Evolutionary conservation across 1,140 invertebrate genomes (phyloP).

Genomic region (Papilio polyxenes): DNA sequence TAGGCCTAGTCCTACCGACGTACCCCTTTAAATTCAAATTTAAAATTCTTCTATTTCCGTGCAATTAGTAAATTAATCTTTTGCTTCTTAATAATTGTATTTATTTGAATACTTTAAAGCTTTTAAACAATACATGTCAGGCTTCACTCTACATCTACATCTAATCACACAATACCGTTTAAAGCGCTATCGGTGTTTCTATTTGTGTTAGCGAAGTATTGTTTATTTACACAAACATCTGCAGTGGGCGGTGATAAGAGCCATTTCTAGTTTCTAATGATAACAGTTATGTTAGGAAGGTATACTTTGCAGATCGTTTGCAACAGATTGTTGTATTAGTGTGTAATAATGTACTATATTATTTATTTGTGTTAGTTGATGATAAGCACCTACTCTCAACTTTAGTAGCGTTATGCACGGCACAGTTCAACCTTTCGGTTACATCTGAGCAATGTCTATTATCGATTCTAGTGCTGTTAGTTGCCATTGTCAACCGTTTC

Average conservation of each 20-base stretch:
- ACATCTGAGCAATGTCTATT: too few species aligned
- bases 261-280: background rate
- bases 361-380: background rate
- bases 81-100: too few species aligned
- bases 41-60: too few species aligned
- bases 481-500: too few species aligned
- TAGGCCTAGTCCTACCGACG: too few species aligned
- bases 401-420: too few species aligned
- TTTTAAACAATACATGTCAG: background rate
- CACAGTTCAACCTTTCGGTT: too few species aligned
- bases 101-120: background rate
- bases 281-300: background rate
- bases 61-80: too few species aligned
- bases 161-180: constrained; percentile 3
- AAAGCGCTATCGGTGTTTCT: background rate
- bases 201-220: constrained; percentile 10
- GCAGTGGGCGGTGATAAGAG: background rate
- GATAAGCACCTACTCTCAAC: too few species aligned
- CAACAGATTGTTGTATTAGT: background rate
- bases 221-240: background rate
- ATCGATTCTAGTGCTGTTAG: too few species aligned
- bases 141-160: background rate
- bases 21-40: too few species aligned
- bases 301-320: background rate
- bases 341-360: background rate